Base-by-base conservation (phyloP, 2,797 vertebrate genomes). In the Pygocentrus nattereri region DNA sequence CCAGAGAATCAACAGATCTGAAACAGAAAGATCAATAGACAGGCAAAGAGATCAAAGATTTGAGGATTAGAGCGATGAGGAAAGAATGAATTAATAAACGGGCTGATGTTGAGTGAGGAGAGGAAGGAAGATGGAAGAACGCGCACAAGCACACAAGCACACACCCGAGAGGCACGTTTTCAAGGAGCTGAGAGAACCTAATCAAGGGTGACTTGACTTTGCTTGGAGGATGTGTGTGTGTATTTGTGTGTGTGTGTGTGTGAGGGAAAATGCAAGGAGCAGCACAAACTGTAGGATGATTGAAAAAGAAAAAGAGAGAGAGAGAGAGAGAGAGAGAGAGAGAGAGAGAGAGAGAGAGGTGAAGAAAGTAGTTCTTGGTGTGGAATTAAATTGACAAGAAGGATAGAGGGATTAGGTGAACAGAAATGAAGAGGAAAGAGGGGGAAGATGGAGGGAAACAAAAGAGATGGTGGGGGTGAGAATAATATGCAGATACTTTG, bases 131-230 rank as follows among this genome's bases (percentile, higher is more conserved):
- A 65, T n/a, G 23, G 58, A 27, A 27, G 58, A 61, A 61, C 77
- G 74, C 47, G 16, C 31, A 54, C 75, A 64, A 61, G 44, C 72
- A 65, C 41, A 58, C 81, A 65, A 30, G 23, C 83, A 59, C 38
- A 61, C 75, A 80, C 80, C 85, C 79, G 56, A 79, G 80, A 68
- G 87, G 82, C 47, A 82, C 77, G 69, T 87, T 88, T 88, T 86
- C 79, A 88, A 87, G 74, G 76, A 83, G 75, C 71, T 73, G 80
- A 52, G 67, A 85, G 84, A 88, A 84, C 85, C 74, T 91, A 90
- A 91, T 91, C 85, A 90, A 90, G 90, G 87, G 80, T 90, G 86
- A 85, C 90, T 84, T 91, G 90, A 89, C 91, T 88, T 92, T 91
- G 90, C 88, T 90, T 84, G 71, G 76, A 87, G 88, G 86, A 76